Base-by-base conservation (phyloP, 2,797 vertebrate species). In the Pogoniulus pusillus region DNA sequence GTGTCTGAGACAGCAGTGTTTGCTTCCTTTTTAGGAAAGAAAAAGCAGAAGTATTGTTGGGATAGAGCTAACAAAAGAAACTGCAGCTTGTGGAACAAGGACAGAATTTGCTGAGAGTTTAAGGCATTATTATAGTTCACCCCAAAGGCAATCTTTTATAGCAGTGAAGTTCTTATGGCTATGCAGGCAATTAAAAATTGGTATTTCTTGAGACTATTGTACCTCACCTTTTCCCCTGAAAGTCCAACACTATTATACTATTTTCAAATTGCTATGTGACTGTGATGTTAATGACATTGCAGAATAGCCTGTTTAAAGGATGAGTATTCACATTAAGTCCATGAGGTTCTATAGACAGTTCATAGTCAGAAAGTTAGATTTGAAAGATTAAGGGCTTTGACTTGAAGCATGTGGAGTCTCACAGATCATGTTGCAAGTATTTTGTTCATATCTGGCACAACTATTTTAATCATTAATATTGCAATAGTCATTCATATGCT, bases 21-120 rank as follows among this genome's bases (percentile, higher is more conserved):
- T 88, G 10, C 54, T 91, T 88, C 83, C 83, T 94, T 91, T 92
- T 93, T 91, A 89, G 87, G 77, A 72, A 85, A 76, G 59, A 72
- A 93, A 91, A 85, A 51, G 18, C 35, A 53, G 41, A 4, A 64
- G 12, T 82, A 29, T 14, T 66, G 24, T 53, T 73, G 63, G 43
- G 35, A 63, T 59, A 85, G 73, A 89, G 29, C 72, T 90, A 66
- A 74, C 63, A 85, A 87, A 92, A 79, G 59, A 85, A 81, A 11
- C 53, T 75, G 57, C 34, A 85, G 59, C 26, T 85, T 85, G 81
- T 81, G 85, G 79, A 91, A 66, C 17, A 72, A 87, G 32, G 62
- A 53, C 26, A 76, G 18, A 66, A 54, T 93, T 95, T 91, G 15
- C 32, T 69, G 16, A 72, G 41, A 72, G 77, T 75, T 84, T 77